phyloP scores from a whole-genome alignment of 2,113 vertebrate genomes.

The Himantopus leucocephalus region DNA sequence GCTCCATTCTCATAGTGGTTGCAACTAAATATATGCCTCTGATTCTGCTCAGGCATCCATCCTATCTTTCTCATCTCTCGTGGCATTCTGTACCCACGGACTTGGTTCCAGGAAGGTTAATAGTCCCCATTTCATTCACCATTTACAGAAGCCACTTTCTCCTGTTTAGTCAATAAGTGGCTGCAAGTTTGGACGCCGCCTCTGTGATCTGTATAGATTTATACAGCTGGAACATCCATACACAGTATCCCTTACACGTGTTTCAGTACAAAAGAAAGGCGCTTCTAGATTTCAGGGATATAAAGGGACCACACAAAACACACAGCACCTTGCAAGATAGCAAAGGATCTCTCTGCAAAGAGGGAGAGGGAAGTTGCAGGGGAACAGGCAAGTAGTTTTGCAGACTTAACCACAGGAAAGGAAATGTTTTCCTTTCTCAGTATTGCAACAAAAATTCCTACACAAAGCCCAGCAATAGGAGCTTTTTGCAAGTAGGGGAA shows the following conservation, averaged over 20 bases:
- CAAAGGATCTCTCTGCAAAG: neutral
- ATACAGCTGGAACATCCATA: neutral
- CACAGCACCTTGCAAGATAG: neutral
- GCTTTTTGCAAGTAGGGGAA: neutral
- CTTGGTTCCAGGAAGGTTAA: neutral
- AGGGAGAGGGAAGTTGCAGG: neutral
- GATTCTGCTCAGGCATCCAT: neutral
- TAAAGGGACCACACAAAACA: neutral
- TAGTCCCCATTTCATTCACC: neutral
- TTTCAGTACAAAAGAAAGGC: neutral
- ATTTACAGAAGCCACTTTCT: neutral
- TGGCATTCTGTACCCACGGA: neutral
- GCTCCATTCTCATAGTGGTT: neutral
- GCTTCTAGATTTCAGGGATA: neutral
- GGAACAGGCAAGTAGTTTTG: neutral
- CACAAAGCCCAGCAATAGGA: neutral
- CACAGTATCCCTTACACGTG: neutral
- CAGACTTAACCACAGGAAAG: neutral
- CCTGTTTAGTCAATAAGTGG: neutral
- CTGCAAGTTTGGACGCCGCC: neutral
- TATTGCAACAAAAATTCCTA: neutral
- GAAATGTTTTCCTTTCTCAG: constrained; percentile 3
- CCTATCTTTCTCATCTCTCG: neutral
- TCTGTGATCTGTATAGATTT: neutral
- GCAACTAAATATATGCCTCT: neutral